Evolutionary conservation across 1,140 invertebrate genomes (phyloP).

Genomic region (Babylonia areolata): DNA sequence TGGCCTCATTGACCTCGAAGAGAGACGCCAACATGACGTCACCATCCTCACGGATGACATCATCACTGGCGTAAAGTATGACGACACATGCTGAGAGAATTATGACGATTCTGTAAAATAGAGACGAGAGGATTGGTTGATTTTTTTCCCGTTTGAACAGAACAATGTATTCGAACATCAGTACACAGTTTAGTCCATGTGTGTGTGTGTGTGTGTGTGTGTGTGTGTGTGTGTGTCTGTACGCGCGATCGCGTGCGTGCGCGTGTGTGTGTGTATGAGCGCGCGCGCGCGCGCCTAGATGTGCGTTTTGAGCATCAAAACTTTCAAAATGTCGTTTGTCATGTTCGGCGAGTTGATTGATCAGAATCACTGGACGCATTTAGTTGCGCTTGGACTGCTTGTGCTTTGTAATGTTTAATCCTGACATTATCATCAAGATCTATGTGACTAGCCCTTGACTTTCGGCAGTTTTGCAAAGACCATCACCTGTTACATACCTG

Average conservation of each 20-base stretch:
- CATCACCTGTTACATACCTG: no score
- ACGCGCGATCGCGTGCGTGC: background rate
- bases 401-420: no score
- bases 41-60: constrained; percentile 15
- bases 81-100: background rate
- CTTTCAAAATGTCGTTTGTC: no score
- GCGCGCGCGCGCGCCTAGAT: background rate
- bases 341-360: no score
- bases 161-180: no score
- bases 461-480: no score
- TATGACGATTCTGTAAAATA: background rate
- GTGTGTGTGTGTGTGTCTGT: constrained; percentile 5
- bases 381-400: no score
- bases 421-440: no score
- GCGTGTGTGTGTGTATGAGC: background rate
- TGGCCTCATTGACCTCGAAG: background rate
- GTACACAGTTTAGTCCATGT: background rate
- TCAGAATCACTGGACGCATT: no score
- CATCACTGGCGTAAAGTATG: background rate
- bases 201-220: background rate
- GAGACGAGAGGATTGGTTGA: background rate
- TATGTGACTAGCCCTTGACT: no score
- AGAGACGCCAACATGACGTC: constrained; percentile 19
- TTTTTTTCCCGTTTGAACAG: no score
- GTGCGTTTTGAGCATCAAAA: no score